Evolutionary conservation across 2,797 vertebrate genomes (phyloP), one percentile per base, ranked within the genome.

Genomic region (Nannoperca australis): DNA sequence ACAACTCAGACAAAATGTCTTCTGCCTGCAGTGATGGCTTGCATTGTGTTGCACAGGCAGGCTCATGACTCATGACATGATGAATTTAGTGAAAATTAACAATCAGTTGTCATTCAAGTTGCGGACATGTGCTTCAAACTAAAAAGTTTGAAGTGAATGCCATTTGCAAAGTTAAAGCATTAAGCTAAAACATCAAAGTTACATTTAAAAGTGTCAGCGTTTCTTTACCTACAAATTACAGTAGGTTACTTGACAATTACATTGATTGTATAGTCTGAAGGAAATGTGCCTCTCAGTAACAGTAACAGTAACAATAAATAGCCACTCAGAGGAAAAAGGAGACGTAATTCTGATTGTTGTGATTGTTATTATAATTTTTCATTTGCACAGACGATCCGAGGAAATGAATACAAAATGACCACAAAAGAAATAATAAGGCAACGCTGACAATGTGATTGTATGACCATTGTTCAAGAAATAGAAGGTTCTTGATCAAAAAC

Each of bases 311-410:
- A 27, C 2, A 36, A 17, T 14, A 69, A 73, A 64, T 40, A 65
- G n/a, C 44, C 44, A 32, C 64, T 67, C n/a, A 0, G 12, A 78
- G 32, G 1, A 10, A 27, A 70, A 71, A 62, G 0, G 53, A 50
- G 36, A 59, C 4, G 11, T 54, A n/a, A 56, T 75, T 71, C 27
- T 83, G 60, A 81, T 79, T 53, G 36, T 47, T 64, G 36, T 62
- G 61, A 75, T 77, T 83, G 51, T 84, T 82, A 51, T 71, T 84
- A 8, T 60, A 65, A 56, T 81, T 72, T 73, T 51, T 24, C 5
- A 58, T 78, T 72, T 63, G 36, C 51, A 30, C 56, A 51, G 32
- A 70, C 24, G 2, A 44, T 32, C 50, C n/a, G 15, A 32, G 36
- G 36, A 67, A 73, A 80, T 59, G 36, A 51, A 64, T 68, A 65